These are phyloP conservation scores for Melanargia galathea DNA, from an alignment of 2,888 invertebrate species.

Conservation along the genomic window DNA sequence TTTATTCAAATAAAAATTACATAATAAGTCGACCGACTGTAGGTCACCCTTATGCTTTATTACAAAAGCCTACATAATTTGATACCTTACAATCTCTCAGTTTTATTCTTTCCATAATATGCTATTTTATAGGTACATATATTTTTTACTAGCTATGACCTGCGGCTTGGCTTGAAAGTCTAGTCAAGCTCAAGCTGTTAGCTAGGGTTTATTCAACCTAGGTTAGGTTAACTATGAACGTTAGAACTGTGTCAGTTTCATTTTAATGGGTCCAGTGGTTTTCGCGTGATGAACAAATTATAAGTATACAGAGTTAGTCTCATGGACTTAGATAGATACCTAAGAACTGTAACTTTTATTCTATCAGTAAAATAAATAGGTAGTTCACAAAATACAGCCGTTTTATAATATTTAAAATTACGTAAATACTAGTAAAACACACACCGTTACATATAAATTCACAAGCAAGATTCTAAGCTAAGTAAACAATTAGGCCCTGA, in stretches of 20 bases:
- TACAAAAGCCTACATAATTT: not conserved
- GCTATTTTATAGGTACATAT: too few species aligned
- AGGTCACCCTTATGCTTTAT: not conserved
- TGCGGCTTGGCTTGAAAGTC: too few species aligned
- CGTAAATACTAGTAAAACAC: constrained; percentile 12
- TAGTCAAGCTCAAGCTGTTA: too few species aligned
- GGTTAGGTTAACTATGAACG: too few species aligned
- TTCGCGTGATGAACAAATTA: not conserved
- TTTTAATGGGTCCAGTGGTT: not conserved
- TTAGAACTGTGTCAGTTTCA: not conserved
- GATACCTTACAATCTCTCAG: not conserved
- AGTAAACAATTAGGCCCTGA: constrained; percentile 27
- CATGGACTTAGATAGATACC: not conserved
- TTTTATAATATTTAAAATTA: constrained; percentile 8
- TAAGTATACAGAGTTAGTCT: too few species aligned
- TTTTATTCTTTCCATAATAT: not conserved
- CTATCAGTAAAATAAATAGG: constrained; percentile 21
- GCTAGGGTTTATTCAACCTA: too few species aligned
- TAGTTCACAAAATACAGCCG: constrained; percentile 9
- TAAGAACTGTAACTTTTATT: not conserved
- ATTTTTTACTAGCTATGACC: too few species aligned
- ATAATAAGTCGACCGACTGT: not conserved
- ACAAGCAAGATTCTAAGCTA: not conserved
- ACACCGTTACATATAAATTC: not conserved
- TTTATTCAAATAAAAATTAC: not conserved